Conservation (phyloP, 2,797 vertebrate genomes). For the Gymnoscopelus braueri region DNA sequence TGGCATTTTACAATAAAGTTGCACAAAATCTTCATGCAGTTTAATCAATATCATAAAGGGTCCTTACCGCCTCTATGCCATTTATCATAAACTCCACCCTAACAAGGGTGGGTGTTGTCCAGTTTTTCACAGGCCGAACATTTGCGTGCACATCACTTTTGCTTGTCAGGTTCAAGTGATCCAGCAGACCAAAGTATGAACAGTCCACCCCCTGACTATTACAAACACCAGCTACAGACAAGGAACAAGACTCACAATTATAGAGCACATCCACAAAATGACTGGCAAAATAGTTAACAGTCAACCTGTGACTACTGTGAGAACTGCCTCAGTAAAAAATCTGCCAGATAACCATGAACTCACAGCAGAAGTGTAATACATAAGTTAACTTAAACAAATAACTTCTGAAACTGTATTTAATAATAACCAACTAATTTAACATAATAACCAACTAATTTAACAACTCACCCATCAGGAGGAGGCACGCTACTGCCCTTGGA, state of each 20-base stretch:
- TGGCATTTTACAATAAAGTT: too few species aligned
- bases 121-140: constrained; percentile 67
- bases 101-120: constrained; percentile 35
- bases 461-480: too few species aligned
- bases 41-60: neutral
- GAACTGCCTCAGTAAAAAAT: too few species aligned
- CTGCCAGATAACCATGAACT: too few species aligned
- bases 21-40: too few species aligned
- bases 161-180: constrained; percentile 53
- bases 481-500: too few species aligned
- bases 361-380: too few species aligned
- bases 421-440: too few species aligned
- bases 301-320: too few species aligned
- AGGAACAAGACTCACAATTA: neutral
- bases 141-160: constrained; percentile 13
- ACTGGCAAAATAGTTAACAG: neutral
- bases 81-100: constrained; percentile 47
- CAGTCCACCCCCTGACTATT: constrained; percentile 49
- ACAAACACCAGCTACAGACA: constrained; percentile 29
- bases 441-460: too few species aligned
- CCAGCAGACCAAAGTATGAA: constrained; percentile 58
- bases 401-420: too few species aligned
- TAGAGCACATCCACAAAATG: neutral
- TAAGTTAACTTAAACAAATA: too few species aligned
- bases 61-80: constrained; percentile 71